Conservation (phyloP, 2,113 vertebrate species). For the Erythrocercus mccallii region DNA sequence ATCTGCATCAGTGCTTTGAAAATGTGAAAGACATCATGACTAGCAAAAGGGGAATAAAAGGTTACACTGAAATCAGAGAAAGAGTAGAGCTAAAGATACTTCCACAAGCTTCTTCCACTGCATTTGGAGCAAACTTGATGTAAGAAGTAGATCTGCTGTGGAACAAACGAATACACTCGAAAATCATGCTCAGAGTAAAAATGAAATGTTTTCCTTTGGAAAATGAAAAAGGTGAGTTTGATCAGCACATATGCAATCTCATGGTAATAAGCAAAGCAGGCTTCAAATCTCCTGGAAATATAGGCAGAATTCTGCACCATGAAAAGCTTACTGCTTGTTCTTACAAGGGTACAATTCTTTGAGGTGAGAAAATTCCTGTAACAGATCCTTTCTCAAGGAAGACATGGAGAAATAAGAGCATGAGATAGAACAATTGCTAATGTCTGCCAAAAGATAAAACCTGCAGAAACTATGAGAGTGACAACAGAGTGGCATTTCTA, state of each 20-base stretch:
- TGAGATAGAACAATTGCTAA: background rate
- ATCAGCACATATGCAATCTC: background rate
- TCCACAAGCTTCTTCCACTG: background rate
- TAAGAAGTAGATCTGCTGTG: background rate
- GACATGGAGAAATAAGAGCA: background rate
- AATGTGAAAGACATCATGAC: background rate
- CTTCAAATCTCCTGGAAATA: background rate
- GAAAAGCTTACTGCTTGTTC: background rate
- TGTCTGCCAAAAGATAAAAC: background rate
- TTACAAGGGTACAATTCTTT: background rate
- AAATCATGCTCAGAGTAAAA: background rate
- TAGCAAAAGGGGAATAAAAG: background rate
- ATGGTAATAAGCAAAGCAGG: background rate
- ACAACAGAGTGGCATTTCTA: background rate
- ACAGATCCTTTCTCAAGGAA: background rate
- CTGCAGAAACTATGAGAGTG: background rate
- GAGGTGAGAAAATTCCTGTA: background rate
- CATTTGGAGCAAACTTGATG: background rate
- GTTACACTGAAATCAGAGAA: background rate
- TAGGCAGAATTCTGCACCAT: background rate
- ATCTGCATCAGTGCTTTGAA: background rate
- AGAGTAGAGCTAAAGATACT: background rate
- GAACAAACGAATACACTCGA: background rate
- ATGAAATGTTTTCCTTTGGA: background rate
- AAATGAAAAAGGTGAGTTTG: background rate